These are phyloP conservation scores for Muscina levida DNA, from an alignment of 2,888 invertebrate genomes.

Conservation along the genomic window DNA sequence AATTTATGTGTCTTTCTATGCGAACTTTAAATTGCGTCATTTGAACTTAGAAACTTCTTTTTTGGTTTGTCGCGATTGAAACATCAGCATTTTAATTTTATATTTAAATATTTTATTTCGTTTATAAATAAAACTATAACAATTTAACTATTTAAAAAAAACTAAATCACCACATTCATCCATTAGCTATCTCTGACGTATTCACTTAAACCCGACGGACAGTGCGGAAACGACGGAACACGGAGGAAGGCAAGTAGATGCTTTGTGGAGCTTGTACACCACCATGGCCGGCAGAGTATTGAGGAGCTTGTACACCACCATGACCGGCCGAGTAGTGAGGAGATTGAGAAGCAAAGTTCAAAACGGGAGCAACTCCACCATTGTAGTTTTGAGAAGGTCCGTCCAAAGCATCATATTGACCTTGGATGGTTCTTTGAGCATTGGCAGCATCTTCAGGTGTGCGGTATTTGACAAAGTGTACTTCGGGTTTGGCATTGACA, in stretches of 20 bases:
- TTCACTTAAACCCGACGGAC: slow-evolving; percentile 27
- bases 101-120: not conserved
- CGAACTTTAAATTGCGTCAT: too few species aligned
- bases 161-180: not conserved
- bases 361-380: slow-evolving; percentile 73
- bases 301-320: not conserved
- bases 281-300: too few species aligned
- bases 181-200: too few species aligned
- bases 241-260: slow-evolving; percentile 71
- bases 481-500: slow-evolving; percentile 71
- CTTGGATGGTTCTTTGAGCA: slow-evolving; percentile 73
- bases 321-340: not conserved
- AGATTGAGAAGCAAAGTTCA: slow-evolving; percentile 72
- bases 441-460: slow-evolving; percentile 73
- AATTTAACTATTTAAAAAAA: not conserved
- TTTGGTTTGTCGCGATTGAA: too few species aligned
- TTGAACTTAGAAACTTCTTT: too few species aligned
- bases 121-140: slow-evolving; percentile 19
- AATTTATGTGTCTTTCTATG: too few species aligned
- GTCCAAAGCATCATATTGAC: slow-evolving; percentile 72
- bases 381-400: slow-evolving; percentile 69
- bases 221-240: slow-evolving; percentile 66
- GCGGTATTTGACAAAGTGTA: slow-evolving; percentile 75
- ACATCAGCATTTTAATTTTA: too few species aligned
- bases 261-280: slow-evolving; percentile 67